A percentile compares a stretch with the other conserved stretches of the same genome.
Evolutionary conservation across 2,888 invertebrate genomes (phyloP).

Genomic region (Allacma fusca): DNA sequence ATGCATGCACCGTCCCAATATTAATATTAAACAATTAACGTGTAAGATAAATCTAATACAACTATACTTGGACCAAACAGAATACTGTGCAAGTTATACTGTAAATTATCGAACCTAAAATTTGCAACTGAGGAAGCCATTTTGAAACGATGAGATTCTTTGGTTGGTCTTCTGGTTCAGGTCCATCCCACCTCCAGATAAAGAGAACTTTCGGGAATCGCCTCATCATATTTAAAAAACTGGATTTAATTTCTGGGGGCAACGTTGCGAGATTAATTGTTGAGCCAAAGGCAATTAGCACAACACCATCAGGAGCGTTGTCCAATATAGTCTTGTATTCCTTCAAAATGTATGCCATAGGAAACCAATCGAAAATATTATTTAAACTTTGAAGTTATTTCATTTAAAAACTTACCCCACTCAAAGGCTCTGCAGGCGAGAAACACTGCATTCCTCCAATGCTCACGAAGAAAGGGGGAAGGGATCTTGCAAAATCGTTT

Average conservation of each 20-base stretch:
- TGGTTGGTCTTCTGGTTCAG: background rate
- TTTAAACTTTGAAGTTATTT: background rate
- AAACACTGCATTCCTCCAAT: slow-evolving; percentile 51
- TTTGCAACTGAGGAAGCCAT: slow-evolving; percentile 16
- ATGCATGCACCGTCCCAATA: background rate
- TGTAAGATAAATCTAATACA: too few species aligned
- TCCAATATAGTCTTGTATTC: slow-evolving; percentile 49
- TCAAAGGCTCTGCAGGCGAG: slow-evolving; percentile 34
- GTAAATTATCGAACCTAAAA: background rate
- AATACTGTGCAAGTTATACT: background rate
- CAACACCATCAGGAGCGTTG: slow-evolving; percentile 48
- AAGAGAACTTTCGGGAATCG: slow-evolving; percentile 52
- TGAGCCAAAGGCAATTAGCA: slow-evolving; percentile 50
- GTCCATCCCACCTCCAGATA: slow-evolving; percentile 50
- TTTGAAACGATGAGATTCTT: background rate
- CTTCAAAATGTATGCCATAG: slow-evolving; percentile 20
- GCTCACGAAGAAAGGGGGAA: slow-evolving; percentile 43
- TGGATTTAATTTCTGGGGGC: slow-evolving; percentile 38
- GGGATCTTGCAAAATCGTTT: slow-evolving; percentile 44
- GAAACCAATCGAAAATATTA: too few species aligned
- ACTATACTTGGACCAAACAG: background rate
- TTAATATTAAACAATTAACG: too few species aligned
- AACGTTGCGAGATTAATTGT: slow-evolving; percentile 46
- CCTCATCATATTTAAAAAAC: slow-evolving; percentile 47
- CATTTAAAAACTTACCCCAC: slow-evolving; percentile 19